phyloP scores from a whole-genome alignment of 2,888 invertebrate genomes.

The Gnatocerus cornutus region DNA sequence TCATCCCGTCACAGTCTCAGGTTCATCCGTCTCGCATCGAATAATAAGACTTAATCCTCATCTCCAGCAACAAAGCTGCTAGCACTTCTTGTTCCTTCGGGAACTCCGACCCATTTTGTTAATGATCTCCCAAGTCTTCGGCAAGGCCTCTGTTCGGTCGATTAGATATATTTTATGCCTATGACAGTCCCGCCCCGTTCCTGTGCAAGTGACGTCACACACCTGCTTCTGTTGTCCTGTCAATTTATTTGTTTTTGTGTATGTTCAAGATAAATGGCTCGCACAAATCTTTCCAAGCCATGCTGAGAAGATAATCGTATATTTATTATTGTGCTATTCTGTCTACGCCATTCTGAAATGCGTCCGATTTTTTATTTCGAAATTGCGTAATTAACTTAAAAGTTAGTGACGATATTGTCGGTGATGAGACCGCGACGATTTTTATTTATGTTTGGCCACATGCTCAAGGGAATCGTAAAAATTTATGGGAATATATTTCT shows the following conservation, averaged over 20 bases:
- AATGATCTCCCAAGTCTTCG: slow-evolving; percentile 29
- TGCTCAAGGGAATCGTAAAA: slow-evolving; percentile 5
- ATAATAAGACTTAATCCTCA: slow-evolving; percentile 31
- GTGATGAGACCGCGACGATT: slow-evolving; percentile 2
- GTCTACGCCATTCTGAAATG: background rate
- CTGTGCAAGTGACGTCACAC: slow-evolving; percentile 22
- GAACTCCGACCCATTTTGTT: slow-evolving; percentile 30
- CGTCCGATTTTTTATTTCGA: background rate
- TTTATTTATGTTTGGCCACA: slow-evolving; percentile 26
- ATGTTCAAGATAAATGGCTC: slow-evolving; percentile 15
- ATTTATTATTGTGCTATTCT: slow-evolving; percentile 9
- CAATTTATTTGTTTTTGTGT: slow-evolving; percentile 37
- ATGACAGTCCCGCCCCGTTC: slow-evolving; percentile 7
- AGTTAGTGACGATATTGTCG: slow-evolving; percentile 2
- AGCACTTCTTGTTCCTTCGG: slow-evolving; percentile 29
- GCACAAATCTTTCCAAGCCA: slow-evolving; percentile 20
- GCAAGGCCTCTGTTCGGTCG: slow-evolving; percentile 12
- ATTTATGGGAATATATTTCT: background rate
- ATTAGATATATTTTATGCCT: slow-evolving; percentile 26
- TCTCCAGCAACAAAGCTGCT: slow-evolving; percentile 26
- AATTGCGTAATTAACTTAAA: slow-evolving; percentile 28
- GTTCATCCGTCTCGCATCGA: slow-evolving; percentile 6
- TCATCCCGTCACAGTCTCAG: no score
- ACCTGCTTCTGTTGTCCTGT: slow-evolving; percentile 26
- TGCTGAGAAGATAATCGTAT: slow-evolving; percentile 15